Evolutionary conservation across 2,888 invertebrate genomes (phyloP), one percentile per base, ranked within the genome.

Genomic region (Cyclophora albipunctata): DNA sequence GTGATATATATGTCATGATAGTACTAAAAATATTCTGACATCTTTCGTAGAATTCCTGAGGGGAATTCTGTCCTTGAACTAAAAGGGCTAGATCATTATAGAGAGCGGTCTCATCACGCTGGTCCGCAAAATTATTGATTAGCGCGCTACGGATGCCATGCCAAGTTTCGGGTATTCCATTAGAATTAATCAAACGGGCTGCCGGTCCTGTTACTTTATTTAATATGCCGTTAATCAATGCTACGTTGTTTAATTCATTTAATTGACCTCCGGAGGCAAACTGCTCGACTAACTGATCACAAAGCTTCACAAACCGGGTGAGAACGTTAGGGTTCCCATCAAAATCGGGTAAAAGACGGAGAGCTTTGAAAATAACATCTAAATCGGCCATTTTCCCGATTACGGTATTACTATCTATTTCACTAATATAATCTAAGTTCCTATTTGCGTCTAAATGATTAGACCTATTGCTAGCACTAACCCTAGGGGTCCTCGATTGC

Each of bases 101-200:
- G 20, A 20, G 20, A 20, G 20, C 20, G n/a, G 62, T 60, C 45
- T 65, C 63, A 41, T 60, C 63, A 0, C 63, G 55, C 5, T 64
- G 62, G 34, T 64, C 60, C 0, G 60, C 47, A 42, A 63, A 63
- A 35, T 61, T 63, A 47, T 64, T 64, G 5, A 64, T 51, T 2
- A 68, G 40, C 0, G 60, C 56, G 5, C n/a, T 55, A 1, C 59
- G 46, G 5, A 65, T 60, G 1, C 58, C 61, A 2, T 34, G 4
- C 65, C 64, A 67, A 35, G 42, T 55, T 1, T 59, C 59, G 0
- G 62, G 58, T 1, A 63, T 61, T 0, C 68, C 62, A 5, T 64
- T 64, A 0, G 63, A 54, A 37, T 63, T 66, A 5, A 66, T 63
- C 2, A 48, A 42, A 2, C 62, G 43, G 7, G 62, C 59, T 0